Base-by-base conservation (phyloP, 2,888 invertebrate species). In the Lasioglossum zephyrum region DNA sequence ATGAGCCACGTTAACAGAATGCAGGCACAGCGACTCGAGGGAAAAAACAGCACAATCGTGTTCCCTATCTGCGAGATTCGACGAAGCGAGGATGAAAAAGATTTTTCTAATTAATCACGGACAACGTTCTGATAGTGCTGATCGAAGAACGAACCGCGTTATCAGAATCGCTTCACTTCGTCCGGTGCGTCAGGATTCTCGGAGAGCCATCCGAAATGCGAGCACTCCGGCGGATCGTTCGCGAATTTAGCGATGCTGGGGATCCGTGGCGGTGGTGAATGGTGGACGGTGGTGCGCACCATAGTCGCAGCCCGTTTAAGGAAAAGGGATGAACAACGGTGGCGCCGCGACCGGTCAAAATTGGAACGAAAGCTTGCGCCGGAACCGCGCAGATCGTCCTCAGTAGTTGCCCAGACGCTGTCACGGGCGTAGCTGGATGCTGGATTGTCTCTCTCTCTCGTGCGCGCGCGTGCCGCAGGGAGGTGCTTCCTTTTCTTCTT, bases 361-460 rank as follows among this genome's bases (percentile, higher is more conserved):
- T 88, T 84, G 83, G 90, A 94, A 93, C 92, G 92, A 94, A 92
- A 93, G 94, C 93, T 93, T 93, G 93, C 93, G 93, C 93, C 92
- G 93, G 93, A 93, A 92, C 92, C 92, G 89, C 89, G 91, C 88
- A 90, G 92, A 91, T 92, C 89, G 87, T 88, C 90, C 91, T 92
- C 93, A 93, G 93, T 93, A 93, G 94, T 93, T 92, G 93, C 93
- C 94, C 94, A 92, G 93, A 94, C 94, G 94, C 93, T 93, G 94
- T 94, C 92, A 93, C 94, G 94, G 94, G 94, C 94, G 94, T 94
- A 94, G 92, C 93, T 93, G 94, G 94, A 94, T 94, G 93, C 93
- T 93, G 93, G 91, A 90, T 92, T 87, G 91, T 91, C 86, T 89
- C 90, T 91, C 90, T 90, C 90, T 90, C 90, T 90, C 90, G 87